Evolutionary conservation across 2,888 invertebrate genomes (phyloP), one percentile per base, ranked within the genome.

Genomic region (Thalpophila matura): DNA sequence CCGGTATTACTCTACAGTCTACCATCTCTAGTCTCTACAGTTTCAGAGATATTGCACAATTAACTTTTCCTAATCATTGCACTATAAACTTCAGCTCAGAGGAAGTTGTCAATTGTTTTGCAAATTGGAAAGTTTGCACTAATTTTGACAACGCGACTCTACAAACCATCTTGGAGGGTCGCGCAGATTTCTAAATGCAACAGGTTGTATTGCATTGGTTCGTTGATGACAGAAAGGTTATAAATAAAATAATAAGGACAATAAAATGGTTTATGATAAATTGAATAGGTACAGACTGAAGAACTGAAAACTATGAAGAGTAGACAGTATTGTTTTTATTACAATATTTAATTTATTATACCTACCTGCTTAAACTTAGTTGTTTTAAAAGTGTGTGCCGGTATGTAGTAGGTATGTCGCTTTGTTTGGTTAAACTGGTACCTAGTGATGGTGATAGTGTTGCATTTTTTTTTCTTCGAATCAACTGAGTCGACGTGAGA

Each of bases 31-130:
- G 31, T 5, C 31, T 56, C 31, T 51, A 42, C 27, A 26, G 24
- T 56, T 56, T 53, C 16, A 63, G 40, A 64, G 18, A 54, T 33
- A 35, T 80, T 79, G 53, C 69, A 63, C 72, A 72, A 74, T 45
- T 40, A 37, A 31, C 20, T 69, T 77, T 63, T 58, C 50, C 53
- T 55, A 64, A 53, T 59, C 38, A 64, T 35, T 60, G 43, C 33
- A 16, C 16, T 59, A 24, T 31, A 43, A 20, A 31, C 10, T 50
- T 56, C 9, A 49, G 18, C 49, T 42, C 40, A 24, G 22, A 60
- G 3, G 40, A 70, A 51, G 58, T 47, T 20, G 31, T 6, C 43
- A 60, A 50, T 31, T 50, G 42, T 24, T 45, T 66, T 14, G 14
- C 6, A 22, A 47, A 22, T 14, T 47, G 40, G 20, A 16, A 31